A percentile compares a stretch with the other conserved stretches of the same genome.
These are phyloP conservation scores for Nomada goodeniana DNA, from an alignment of 2,888 invertebrate genomes.

Conservation along the genomic window DNA sequence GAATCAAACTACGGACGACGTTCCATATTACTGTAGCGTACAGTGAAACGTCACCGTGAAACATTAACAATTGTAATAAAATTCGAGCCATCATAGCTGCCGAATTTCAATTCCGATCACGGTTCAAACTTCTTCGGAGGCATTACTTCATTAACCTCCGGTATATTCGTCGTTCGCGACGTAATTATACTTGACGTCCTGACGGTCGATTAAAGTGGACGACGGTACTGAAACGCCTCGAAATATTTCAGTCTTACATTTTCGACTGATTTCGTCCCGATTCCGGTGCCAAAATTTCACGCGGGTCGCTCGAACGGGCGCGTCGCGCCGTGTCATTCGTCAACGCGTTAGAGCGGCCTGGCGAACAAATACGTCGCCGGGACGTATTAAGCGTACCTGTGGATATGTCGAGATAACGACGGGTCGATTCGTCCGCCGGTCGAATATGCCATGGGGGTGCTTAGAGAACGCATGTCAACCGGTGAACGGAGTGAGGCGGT, in stretches of 20 bases:
- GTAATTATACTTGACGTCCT: too few relatives aligned
- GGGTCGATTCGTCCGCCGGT: slow-evolving; percentile 68
- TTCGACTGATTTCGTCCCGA: not conserved
- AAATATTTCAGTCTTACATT: not conserved
- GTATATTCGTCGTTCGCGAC: too few relatives aligned
- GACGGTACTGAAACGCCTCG: too few relatives aligned
- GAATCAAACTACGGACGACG: not conserved
- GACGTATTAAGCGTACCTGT: slow-evolving; percentile 68
- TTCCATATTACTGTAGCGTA: too few relatives aligned
- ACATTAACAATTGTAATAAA: too few relatives aligned
- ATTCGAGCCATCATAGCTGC: too few relatives aligned
- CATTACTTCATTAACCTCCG: too few relatives aligned
- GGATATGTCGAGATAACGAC: slow-evolving; percentile 73
- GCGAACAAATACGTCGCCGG: slow-evolving; percentile 70
- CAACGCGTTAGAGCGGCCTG: slow-evolving; percentile 61
- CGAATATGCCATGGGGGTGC: slow-evolving; percentile 60
- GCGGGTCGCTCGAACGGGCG: slow-evolving; percentile 11
- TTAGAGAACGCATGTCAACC: slow-evolving; percentile 23
- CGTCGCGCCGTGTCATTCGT: slow-evolving; percentile 56
- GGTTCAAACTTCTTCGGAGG: too few relatives aligned
- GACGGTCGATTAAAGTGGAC: too few relatives aligned
- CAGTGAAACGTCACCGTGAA: too few relatives aligned
- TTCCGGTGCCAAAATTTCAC: slow-evolving; percentile 13
- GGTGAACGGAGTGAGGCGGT: not conserved
- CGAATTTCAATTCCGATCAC: too few relatives aligned